Base-by-base conservation (phyloP, 2,113 vertebrate species). In the Saccopteryx bilineata region DNA sequence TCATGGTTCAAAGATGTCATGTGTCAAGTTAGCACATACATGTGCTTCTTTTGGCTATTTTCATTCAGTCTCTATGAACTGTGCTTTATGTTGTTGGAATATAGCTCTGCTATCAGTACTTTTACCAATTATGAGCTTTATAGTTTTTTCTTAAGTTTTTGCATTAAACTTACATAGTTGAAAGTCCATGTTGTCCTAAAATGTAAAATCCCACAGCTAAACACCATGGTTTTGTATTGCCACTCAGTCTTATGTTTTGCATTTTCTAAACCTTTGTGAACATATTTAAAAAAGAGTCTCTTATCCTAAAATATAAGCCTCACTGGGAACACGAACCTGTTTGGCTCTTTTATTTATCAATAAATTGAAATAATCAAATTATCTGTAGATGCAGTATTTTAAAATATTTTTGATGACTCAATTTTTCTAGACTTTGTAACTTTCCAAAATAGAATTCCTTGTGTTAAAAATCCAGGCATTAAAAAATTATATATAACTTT, bases 271-370 rank as follows among this genome's bases (percentile, higher is more conserved):
- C 71, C 13, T 58, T 69, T 61, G 50, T 19, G 46, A 91, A 17
- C 14, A 14, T 87, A 56, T 72, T 66, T 76, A 81, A 83, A 83
- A 23, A 58, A 86, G 66, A 66, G 58, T 46, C 39, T 8, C 39
- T 75, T 92, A 58, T 17, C 33, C 82, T 91, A 82, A 81, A 94
- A 89, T 66, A 24, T 26, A 31, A 93, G 19, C 14, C 54, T 90
- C 33, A 74, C 14, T 31, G 72, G 58, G 54, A 87, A 80, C 12
- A 65, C 1, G 23, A 52, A 69, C 9, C 0, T 5, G 63, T 84
- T 92, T 95, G 46, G n/a, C 9, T 28, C 7, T 71, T 92, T 76
- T 75, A 83, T 75, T 95, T 80, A n/a, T n/a, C n/a, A n/a, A n/a
- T n/a, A 95, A 81, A 63, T 93, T 63, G 28, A 92, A 48, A 80